phyloP scores from a whole-genome alignment of 2,113 vertebrate species.

The Nothobranchius kuhntae region DNA sequence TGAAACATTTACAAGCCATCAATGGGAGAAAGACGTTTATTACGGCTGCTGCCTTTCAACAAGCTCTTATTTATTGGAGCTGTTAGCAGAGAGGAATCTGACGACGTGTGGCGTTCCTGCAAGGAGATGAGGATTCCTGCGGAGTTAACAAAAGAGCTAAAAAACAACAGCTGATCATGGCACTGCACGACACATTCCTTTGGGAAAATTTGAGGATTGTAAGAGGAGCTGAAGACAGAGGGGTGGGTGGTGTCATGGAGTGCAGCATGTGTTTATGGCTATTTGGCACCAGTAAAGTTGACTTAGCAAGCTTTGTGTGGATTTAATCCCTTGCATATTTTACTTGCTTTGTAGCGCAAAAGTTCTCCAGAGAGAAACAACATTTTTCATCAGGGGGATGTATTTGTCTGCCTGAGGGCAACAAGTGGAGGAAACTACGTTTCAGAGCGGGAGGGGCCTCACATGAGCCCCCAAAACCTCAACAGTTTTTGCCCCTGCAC shows the following conservation, averaged over 20 bases:
- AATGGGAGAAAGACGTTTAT: slow-evolving; percentile 1
- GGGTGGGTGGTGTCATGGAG: slow-evolving; percentile 38
- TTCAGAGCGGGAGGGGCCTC: slow-evolving; percentile 33
- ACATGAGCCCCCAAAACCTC: slow-evolving; percentile 34
- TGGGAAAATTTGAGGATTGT: slow-evolving; percentile 36
- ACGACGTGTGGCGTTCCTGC: not conserved
- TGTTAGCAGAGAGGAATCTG: slow-evolving; percentile 13
- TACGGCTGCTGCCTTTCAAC: slow-evolving; percentile 22
- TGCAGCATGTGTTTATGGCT: slow-evolving; percentile 51
- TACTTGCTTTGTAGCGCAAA: slow-evolving; percentile 15
- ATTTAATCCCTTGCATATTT: slow-evolving; percentile 35
- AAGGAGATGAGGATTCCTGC: slow-evolving; percentile 15
- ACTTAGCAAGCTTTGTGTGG: slow-evolving; percentile 7
- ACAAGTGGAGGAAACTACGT: slow-evolving; percentile 7
- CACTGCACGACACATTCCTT: slow-evolving; percentile 30
- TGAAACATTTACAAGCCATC: slow-evolving; percentile 29
- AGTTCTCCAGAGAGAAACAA: slow-evolving; percentile 13
- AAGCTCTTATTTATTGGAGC: slow-evolving; percentile 32
- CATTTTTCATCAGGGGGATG: slow-evolving; percentile 11
- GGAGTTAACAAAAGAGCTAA: slow-evolving; percentile 35
- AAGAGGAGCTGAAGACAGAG: slow-evolving; percentile 17
- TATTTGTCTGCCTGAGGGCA: not conserved
- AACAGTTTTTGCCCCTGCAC: not conserved
- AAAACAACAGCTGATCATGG: slow-evolving; percentile 34
- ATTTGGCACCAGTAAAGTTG: slow-evolving; percentile 14